phyloP scores from a whole-genome alignment of 2,797 vertebrate species.

The Eulemur albifrons region DNA sequence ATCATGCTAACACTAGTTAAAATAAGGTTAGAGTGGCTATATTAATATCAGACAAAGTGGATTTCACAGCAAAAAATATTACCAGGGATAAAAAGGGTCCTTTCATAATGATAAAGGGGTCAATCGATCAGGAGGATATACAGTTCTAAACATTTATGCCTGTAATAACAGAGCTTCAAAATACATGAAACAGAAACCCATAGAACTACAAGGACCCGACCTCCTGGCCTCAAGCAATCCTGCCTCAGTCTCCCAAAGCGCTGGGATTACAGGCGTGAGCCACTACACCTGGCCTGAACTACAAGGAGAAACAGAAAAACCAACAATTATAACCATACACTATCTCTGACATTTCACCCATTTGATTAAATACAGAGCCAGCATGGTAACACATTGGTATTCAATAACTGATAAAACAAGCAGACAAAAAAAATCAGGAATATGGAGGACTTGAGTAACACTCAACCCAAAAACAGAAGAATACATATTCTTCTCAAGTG shows the following conservation, averaged over 20 bases:
- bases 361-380: not conserved
- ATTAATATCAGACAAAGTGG: not conserved
- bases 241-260: no score
- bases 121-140: constrained; percentile 3
- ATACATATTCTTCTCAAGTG: not conserved
- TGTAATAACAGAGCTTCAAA: not conserved
- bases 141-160: not conserved
- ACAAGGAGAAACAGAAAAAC: constrained; percentile 1
- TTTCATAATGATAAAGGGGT: constrained; percentile 29
- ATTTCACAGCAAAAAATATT: constrained; percentile 21
- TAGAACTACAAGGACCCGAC: not conserved
- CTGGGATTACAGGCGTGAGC: no score
- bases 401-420: not conserved
- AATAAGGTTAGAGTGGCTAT: not conserved
- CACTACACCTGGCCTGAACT: not conserved
- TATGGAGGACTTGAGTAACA: not conserved
- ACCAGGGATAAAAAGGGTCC: not conserved
- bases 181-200: not conserved
- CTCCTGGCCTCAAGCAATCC: no score
- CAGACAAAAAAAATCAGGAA: constrained; percentile 25
- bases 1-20: not conserved
- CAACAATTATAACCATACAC: not conserved
- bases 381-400: not conserved
- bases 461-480: not conserved
- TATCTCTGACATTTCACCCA: not conserved